These are phyloP conservation scores for Drosophila emarginata DNA, from an alignment of 2,888 invertebrate species.

Conservation along the genomic window DNA sequence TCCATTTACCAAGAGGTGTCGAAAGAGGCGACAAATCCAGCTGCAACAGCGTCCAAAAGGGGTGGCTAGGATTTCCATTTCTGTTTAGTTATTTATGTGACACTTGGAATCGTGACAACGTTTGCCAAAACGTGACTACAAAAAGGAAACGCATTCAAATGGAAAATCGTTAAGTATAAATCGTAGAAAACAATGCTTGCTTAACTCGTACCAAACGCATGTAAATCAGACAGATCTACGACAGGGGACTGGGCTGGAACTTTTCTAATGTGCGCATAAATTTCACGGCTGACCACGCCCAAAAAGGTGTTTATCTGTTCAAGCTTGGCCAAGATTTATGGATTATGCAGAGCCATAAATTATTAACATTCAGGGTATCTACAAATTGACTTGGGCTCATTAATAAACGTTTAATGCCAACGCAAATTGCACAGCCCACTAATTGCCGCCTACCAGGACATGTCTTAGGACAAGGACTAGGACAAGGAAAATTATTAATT, in stretches of 20 bases:
- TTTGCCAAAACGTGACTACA: conserved; percentile 34
- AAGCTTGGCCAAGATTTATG: conserved; percentile 63
- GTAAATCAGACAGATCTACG: conserved; percentile 7
- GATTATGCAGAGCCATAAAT: conserved; percentile 50
- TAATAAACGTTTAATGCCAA: conserved; percentile 69
- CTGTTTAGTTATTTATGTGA: conserved; percentile 55
- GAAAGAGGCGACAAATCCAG: conserved; percentile 43
- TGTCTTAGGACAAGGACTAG: not conserved
- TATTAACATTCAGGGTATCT: conserved; percentile 40
- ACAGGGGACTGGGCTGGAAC: conserved; percentile 13
- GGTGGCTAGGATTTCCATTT: conserved; percentile 27
- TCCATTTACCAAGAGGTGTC: conserved; percentile 40
- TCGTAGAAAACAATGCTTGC: conserved; percentile 26
- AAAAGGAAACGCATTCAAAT: conserved; percentile 53
- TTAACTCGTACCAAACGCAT: not conserved
- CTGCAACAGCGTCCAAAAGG: conserved; percentile 39
- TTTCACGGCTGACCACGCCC: conserved; percentile 40
- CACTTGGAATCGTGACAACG: conserved; percentile 51
- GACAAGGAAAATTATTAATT: conserved; percentile 40
- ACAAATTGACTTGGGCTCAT: conserved; percentile 55
- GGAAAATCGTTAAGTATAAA: conserved; percentile 44
- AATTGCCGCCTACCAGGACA: conserved; percentile 51
- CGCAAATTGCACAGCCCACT: conserved; percentile 43
- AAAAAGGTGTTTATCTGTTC: conserved; percentile 39
- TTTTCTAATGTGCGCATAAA: conserved; percentile 57